Percentiles rank a stretch among this genome's conserved stretches.
These are phyloP conservation scores for Siphlonurus alternatus DNA, from an alignment of 2,888 invertebrate species.

Conservation along the genomic window DNA sequence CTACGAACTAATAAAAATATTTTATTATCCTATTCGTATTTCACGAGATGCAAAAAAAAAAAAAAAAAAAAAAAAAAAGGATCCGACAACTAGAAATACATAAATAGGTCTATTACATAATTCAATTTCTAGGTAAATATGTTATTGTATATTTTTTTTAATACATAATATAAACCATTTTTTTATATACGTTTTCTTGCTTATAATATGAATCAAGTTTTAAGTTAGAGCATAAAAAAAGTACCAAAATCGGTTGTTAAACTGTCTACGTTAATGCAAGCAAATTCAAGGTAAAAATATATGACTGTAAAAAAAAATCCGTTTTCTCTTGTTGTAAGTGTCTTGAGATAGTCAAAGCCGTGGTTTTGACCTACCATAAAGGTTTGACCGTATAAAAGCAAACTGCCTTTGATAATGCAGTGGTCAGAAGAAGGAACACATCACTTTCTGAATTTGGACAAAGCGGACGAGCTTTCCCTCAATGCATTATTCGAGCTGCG, in stretches of 20 bases:
- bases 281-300: no score
- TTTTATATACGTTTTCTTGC: background rate
- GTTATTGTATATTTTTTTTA: background rate
- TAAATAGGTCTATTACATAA: background rate
- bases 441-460: background rate
- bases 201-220: no score
- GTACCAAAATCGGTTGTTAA: background rate
- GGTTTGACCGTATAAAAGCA: no score
- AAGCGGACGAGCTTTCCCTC: background rate
- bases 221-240: no score
- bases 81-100: background rate
- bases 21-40: background rate
- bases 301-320: background rate
- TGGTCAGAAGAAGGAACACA: background rate
- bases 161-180: background rate
- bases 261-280: background rate
- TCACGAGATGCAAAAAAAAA: background rate
- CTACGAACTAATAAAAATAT: background rate
- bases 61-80: background rate
- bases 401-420: no score
- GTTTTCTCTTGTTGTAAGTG: background rate
- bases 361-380: background rate
- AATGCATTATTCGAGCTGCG: background rate
- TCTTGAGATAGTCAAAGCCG: background rate
- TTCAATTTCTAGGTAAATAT: background rate